Evolutionary conservation across 2,888 invertebrate genomes (phyloP).

Genomic region (Prosapia bicincta): DNA sequence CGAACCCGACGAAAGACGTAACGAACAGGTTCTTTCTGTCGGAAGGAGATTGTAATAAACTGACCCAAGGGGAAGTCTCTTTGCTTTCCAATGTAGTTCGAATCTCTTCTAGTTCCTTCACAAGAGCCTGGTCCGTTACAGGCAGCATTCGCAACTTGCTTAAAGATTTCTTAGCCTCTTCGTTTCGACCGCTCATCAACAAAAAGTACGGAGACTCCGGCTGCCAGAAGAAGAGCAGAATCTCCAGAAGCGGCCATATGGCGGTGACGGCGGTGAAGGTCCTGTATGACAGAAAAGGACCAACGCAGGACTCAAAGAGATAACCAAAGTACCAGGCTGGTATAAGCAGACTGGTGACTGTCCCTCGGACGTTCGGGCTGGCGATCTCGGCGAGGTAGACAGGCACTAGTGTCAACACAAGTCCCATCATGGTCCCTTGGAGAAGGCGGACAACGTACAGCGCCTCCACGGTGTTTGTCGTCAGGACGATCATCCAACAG

Average conservation of each 20-base stretch:
- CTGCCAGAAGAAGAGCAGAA: not conserved
- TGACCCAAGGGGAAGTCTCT: not conserved
- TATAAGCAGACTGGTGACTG: not conserved
- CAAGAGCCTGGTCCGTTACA: not conserved
- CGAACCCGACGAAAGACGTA: not conserved
- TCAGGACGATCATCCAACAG: not conserved
- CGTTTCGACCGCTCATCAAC: not conserved
- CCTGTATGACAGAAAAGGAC: not conserved
- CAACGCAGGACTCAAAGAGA: not conserved
- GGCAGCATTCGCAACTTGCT: constrained; percentile 41
- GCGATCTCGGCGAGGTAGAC: not conserved
- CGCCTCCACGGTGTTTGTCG: not conserved
- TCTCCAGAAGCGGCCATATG: not conserved
- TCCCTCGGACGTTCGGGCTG: not conserved
- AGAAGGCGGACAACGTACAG: not conserved
- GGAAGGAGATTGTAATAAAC: not conserved
- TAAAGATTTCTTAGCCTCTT: not conserved
- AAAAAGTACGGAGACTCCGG: not conserved
- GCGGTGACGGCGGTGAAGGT: not conserved
- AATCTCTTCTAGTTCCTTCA: not conserved
- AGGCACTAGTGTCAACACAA: not conserved
- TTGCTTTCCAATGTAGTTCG: not conserved
- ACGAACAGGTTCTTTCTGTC: not conserved
- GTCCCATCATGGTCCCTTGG: not conserved
- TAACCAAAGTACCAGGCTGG: not conserved